Evolutionary conservation across 1,140 invertebrate genomes (phyloP), one percentile per base, ranked within the genome.

Genomic region (Notospermus geniculatus): DNA sequence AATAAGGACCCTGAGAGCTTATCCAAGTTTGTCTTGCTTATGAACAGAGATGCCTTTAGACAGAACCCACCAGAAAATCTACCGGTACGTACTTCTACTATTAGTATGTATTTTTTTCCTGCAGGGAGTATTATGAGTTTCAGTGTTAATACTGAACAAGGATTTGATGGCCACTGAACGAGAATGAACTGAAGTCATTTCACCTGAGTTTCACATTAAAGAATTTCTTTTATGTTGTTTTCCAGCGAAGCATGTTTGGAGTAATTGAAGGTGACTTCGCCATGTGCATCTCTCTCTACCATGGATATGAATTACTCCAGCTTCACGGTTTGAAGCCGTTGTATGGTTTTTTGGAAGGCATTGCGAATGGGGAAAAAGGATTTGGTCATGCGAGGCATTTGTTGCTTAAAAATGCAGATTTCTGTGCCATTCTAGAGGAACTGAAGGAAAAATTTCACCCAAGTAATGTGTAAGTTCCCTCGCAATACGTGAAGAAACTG

Each of bases 271-370:
- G 86, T 71, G 88, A 90, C 72, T 89, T 95, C 75, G 88, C 86
- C 53, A 84, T 90, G 60, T 88, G 90, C 55, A 88, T 95, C 30
- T 90, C 91, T 27, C 82, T 97, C 61, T 92, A 89, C 78, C 91
- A 96, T 81, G 90, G 89, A 0, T 78, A 63, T 69, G 79, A 80
- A 54, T 63, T 80, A 23, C 70, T 80, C 15, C 77, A 78, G 32
- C 86, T 88, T 50, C 91, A 95, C 80, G 93, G 93, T 1, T 80
- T 92, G 0, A 83, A 91, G 60, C 88, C 91, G 4, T 83, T 87
- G 67, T 84, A 84, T 70, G 80, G 75, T 19, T 87, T 80, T 71
- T 63, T 80, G n/a, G 65, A 79, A 46, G 67, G 78, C 23, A 70
- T 81, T 28, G 45, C 82, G 9, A 67, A 56, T 63, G 75, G 77